phyloP scores from a whole-genome alignment of 1,140 invertebrate species.

The Atta texana region DNA sequence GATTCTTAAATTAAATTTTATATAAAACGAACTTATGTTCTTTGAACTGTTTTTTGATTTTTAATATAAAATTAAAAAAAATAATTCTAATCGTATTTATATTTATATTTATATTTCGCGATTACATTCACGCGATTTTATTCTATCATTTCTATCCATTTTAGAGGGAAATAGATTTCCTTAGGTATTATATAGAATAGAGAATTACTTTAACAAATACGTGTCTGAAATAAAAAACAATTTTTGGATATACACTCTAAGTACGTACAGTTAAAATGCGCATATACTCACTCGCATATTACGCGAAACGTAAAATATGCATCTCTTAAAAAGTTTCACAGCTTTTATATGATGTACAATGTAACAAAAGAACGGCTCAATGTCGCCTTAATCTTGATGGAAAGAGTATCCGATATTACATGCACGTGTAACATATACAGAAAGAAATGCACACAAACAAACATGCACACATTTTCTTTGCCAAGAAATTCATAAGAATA shows the following conservation, averaged over 20 bases:
- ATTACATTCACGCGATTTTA: not conserved
- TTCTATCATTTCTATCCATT: not conserved
- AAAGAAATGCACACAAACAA: not conserved
- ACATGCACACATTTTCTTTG: conserved; percentile 41
- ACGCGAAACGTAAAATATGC: not conserved
- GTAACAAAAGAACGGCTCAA: conserved; percentile 12
- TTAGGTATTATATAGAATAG: not conserved
- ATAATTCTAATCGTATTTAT: not conserved
- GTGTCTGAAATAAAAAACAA: not conserved
- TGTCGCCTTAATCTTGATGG: conserved; percentile 37
- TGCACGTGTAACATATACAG: not conserved
- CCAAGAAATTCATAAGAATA: conserved; percentile 63
- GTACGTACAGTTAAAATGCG: not conserved
- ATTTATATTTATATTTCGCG: not conserved
- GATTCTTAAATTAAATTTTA: not conserved
- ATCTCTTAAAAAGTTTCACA: conserved; percentile 27
- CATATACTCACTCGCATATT: not conserved
- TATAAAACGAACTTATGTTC: not conserved
- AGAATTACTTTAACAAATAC: conserved; percentile 6
- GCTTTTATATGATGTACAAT: conserved; percentile 29
- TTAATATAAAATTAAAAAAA: no score
- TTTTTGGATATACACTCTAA: not conserved
- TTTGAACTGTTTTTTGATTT: not conserved
- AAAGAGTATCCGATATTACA: conserved; percentile 57
- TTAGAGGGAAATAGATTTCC: not conserved